Evolutionary conservation across 2,888 invertebrate genomes (phyloP), one percentile per base, ranked within the genome.

Genomic region (Chaitophorus viminalis): DNA sequence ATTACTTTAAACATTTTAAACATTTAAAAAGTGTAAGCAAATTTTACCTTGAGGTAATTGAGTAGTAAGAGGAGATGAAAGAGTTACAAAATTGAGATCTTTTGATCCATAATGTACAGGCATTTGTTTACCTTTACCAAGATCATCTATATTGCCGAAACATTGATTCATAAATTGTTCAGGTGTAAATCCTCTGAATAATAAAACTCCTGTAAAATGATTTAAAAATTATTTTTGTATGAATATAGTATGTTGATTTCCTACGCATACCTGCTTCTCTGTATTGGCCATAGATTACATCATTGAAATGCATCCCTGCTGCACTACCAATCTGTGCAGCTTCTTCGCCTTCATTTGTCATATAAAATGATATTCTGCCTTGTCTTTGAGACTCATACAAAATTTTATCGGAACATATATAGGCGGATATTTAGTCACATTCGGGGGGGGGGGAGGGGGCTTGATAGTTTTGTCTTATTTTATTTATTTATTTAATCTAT

Each of bases 341-440:
- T 92, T 99, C 99, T 92, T 99, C 99, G 0, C 99, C 99, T 90
- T 95, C 97, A 92, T 96, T 98, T 0, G 99, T 99, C 99, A 99
- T 99, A 92, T 99, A 99, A 92, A 99, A 99, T 0, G 99, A 99
- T 90, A 99, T 99, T 89, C 99, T 94, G 0, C 99, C 98, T 92
- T 99, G 98, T 82, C 94, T 91, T 92, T 98, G 98, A 86, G 98
- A 98, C 92, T 99, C 99, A 90, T 99, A 99, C 87, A 99, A 92
- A 90, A 99, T 97, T 91, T 96, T 95, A 91, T 99, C 99, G n/a
- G n/a, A n/a, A n/a, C n/a, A n/a, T n/a, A n/a, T n/a, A n/a, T n/a
- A n/a, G n/a, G n/a, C n/a, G n/a, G n/a, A n/a, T n/a, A n/a, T n/a
- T n/a, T n/a, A n/a, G n/a, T n/a, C n/a, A n/a, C n/a, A n/a, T n/a